Conservation (phyloP, 2,888 invertebrate species). For the Ypsolopha scabrella region DNA sequence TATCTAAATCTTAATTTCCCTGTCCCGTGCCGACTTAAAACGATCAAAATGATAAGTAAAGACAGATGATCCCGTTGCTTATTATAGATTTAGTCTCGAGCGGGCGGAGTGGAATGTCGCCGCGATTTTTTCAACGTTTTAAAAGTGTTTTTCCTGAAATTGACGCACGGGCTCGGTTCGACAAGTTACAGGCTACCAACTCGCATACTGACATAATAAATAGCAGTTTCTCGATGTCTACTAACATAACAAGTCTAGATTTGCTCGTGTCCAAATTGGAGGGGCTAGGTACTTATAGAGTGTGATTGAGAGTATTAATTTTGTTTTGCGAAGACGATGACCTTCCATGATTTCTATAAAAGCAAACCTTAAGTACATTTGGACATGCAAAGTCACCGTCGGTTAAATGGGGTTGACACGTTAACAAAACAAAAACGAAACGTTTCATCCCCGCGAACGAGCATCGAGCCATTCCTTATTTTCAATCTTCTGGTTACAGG, state of each 20-base stretch:
- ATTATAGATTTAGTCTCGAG: neutral
- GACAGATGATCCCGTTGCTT: conserved; percentile 27
- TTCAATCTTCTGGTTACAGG: conserved; percentile 26
- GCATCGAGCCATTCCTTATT: too few relatives aligned
- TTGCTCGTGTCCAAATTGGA: conserved; percentile 50
- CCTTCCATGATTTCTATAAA: conserved; percentile 20
- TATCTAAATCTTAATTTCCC: conserved; percentile 31
- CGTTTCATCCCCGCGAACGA: too few relatives aligned
- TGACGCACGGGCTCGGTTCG: conserved; percentile 59
- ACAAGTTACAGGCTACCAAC: conserved; percentile 26
- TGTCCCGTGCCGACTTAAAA: conserved; percentile 16
- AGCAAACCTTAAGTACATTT: conserved; percentile 7
- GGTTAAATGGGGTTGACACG: too few relatives aligned
- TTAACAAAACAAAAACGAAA: too few relatives aligned
- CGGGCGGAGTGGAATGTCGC: conserved; percentile 27
- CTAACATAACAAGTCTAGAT: conserved; percentile 56
- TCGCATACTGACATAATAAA: neutral
- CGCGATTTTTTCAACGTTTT: conserved; percentile 26
- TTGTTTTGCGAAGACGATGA: conserved; percentile 24
- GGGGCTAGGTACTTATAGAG: conserved; percentile 55
- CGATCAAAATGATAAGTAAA: conserved; percentile 9
- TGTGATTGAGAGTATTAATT: conserved; percentile 46
- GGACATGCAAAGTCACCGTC: neutral
- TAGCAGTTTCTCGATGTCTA: conserved; percentile 48
- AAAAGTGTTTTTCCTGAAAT: conserved; percentile 35